A percentile compares a stretch with the other conserved stretches of the same genome.
These are phyloP conservation scores for Littorina saxatilis DNA, from an alignment of 1,140 invertebrate genomes.

Conservation along the genomic window DNA sequence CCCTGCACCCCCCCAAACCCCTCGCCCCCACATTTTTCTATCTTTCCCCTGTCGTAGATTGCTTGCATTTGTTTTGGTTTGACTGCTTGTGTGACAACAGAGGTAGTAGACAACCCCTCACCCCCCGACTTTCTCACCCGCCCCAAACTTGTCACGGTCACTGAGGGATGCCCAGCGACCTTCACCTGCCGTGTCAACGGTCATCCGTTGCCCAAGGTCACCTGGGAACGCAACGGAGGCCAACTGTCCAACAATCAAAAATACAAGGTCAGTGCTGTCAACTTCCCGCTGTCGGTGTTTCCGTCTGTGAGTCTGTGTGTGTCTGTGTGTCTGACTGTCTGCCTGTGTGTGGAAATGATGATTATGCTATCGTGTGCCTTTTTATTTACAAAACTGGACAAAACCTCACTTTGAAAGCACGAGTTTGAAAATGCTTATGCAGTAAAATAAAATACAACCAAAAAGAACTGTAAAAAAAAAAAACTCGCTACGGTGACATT, in stretches of 20 bases:
- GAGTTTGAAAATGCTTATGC: too few relatives aligned
- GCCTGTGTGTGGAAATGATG: too few relatives aligned
- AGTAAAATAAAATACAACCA: too few relatives aligned
- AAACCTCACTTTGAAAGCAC: too few relatives aligned
- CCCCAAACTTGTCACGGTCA: slow-evolving; percentile 38
- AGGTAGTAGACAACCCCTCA: slow-evolving; percentile 51
- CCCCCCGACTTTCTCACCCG: slow-evolving; percentile 56
- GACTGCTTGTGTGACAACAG: slow-evolving; percentile 45
- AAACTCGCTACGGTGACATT: too few relatives aligned
- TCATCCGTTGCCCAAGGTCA: slow-evolving; percentile 91
- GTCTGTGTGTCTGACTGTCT: too few relatives aligned
- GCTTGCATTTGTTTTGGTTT: slow-evolving; percentile 37
- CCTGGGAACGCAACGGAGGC: slow-evolving; percentile 89
- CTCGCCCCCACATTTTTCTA: neutral
- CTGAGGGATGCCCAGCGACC: slow-evolving; percentile 46
- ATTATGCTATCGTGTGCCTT: too few relatives aligned
- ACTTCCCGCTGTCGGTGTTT: too few relatives aligned
- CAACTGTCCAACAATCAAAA: slow-evolving; percentile 65
- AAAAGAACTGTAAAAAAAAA: too few relatives aligned
- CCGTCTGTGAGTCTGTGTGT: too few relatives aligned
- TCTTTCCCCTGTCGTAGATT: slow-evolving; percentile 10
- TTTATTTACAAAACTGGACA: too few relatives aligned
- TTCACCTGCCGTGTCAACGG: slow-evolving; percentile 82
- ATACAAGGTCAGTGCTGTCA: slow-evolving; percentile 58
- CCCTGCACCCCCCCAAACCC: neutral